phyloP scores from a whole-genome alignment of 2,113 vertebrate species.

The Falco punctatus region DNA sequence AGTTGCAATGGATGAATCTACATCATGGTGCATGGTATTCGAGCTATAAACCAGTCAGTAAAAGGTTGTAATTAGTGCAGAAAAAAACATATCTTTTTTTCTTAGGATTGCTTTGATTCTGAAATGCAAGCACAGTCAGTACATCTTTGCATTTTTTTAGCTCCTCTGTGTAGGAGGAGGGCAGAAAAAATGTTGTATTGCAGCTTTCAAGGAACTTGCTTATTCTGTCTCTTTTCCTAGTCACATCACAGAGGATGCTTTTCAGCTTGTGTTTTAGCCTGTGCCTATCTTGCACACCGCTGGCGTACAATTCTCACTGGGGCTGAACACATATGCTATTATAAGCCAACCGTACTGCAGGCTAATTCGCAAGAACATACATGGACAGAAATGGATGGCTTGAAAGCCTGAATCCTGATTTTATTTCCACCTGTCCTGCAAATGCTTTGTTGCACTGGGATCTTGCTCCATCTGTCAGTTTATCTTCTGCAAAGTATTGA shows the following conservation, averaged over 20 bases:
- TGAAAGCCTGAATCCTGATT: not conserved
- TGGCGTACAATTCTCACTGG: not conserved
- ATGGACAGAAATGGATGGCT: not conserved
- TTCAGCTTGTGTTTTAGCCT: not conserved
- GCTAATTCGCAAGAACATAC: not conserved
- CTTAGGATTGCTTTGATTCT: not conserved
- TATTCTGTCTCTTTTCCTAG: not conserved
- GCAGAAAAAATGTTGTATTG: not conserved
- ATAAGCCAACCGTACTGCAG: not conserved
- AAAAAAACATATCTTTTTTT: accelerated
- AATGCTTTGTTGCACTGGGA: not conserved
- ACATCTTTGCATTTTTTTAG: not conserved
- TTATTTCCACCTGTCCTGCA: not conserved
- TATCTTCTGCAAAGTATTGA: not conserved
- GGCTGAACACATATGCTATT: not conserved
- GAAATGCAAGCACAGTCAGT: not conserved
- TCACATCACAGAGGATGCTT: not conserved
- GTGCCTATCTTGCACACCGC: not conserved
- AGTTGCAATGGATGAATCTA: not conserved
- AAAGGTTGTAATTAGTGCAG: not conserved
- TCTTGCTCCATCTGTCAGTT: not conserved
- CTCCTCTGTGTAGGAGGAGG: not conserved
- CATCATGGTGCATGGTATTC: not conserved
- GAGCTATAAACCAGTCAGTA: not conserved
- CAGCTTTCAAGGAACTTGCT: conserved; percentile 10